Evolutionary conservation across 2,888 invertebrate genomes (phyloP).

Genomic region (Papilio gigon): DNA sequence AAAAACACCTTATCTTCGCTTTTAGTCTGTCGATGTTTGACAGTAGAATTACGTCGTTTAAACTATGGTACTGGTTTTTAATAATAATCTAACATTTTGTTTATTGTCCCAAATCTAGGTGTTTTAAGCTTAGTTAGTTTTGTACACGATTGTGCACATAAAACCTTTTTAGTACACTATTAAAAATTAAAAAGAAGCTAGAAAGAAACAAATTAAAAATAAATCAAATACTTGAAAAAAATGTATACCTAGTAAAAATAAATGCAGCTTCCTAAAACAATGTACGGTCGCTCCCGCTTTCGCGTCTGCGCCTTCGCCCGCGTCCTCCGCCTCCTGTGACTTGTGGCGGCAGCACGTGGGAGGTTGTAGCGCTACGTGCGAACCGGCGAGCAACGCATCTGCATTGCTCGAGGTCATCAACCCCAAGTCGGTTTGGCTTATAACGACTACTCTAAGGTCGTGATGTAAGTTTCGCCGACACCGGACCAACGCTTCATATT

Average conservation of each 20-base stretch:
- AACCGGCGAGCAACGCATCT: constrained; percentile 75
- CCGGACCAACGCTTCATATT: constrained; percentile 46
- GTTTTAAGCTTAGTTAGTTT: too few relatives aligned
- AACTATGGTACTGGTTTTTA: too few relatives aligned
- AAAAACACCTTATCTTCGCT: too few relatives aligned
- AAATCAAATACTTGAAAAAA: too few relatives aligned
- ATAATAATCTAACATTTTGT: too few relatives aligned
- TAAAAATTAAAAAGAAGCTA: too few relatives aligned
- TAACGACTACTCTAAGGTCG: constrained; percentile 75
- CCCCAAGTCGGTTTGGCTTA: constrained; percentile 57
- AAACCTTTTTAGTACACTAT: too few relatives aligned
- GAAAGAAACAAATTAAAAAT: too few relatives aligned
- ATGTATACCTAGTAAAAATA: not conserved
- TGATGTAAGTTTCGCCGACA: constrained; percentile 64
- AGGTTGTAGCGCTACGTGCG: constrained; percentile 78
- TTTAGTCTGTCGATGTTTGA: too few relatives aligned
- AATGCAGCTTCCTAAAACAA: not conserved
- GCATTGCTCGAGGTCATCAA: constrained; percentile 70
- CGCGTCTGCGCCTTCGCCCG: not conserved
- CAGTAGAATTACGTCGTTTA: too few relatives aligned
- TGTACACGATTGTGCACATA: too few relatives aligned
- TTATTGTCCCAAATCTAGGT: too few relatives aligned
- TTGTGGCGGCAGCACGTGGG: constrained; percentile 64
- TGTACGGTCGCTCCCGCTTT: not conserved
- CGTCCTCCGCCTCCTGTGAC: constrained; percentile 52